phyloP scores from a whole-genome alignment of 2,113 vertebrate species.

The Stomatorhinus ivindoensis region DNA sequence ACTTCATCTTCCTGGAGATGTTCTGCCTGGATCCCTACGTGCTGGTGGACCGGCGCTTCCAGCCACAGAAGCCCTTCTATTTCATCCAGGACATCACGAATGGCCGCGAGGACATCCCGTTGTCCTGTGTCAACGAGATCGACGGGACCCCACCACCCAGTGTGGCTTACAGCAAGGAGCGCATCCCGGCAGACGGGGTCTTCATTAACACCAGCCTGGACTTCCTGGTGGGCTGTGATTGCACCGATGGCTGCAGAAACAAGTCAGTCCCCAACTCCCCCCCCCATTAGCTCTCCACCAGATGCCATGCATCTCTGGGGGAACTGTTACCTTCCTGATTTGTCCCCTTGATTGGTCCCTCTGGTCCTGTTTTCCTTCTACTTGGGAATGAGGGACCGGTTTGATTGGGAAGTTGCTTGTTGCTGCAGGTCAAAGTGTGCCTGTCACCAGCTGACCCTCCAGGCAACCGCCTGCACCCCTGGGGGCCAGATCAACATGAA shows the following conservation, averaged over 20 bases:
- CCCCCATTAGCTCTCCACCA: neutral
- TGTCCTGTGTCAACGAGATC: conserved; percentile 96
- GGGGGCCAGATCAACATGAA: conserved; percentile 78
- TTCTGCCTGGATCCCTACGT: conserved; percentile 96
- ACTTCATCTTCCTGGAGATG: conserved; percentile 96
- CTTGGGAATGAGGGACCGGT: neutral
- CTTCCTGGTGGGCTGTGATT: conserved; percentile 92
- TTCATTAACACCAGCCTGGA: conserved; percentile 87
- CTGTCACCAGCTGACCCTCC: conserved; percentile 88
- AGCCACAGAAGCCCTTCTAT: conserved; percentile 85
- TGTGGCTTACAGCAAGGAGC: conserved; percentile 92
- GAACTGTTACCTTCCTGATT: neutral
- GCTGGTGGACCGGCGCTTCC: conserved; percentile 87
- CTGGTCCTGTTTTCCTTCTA: neutral
- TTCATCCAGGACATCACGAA: conserved; percentile 87
- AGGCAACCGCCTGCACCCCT: conserved; percentile 87
- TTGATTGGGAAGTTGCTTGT: neutral
- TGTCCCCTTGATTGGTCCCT: neutral
- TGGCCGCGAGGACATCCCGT: conserved; percentile 82
- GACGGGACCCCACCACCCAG: conserved; percentile 79
- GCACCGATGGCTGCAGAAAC: conserved; percentile 87
- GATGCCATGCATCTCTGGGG: neutral
- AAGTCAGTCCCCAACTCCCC: conserved; percentile 66
- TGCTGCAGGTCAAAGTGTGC: conserved; percentile 78
- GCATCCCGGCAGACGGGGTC: conserved; percentile 87